phyloP scores from a whole-genome alignment of 2,113 vertebrate genomes.

The Antechinus stuartii region DNA sequence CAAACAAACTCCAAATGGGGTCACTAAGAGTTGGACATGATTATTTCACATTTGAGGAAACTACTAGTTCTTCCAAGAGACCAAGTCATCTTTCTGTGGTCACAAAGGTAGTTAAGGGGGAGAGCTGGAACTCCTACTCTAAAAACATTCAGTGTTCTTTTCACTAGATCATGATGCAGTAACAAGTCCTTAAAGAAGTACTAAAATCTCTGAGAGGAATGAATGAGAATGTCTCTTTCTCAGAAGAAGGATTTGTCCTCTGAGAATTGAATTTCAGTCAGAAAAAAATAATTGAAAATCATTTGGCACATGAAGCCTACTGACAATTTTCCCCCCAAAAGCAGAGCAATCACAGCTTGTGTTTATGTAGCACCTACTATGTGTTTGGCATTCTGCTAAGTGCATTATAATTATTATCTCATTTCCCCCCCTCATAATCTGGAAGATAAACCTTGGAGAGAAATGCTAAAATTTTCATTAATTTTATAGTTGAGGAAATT shows the following conservation, averaged over 20 bases:
- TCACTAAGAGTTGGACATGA: too few relatives aligned
- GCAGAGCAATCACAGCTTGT: background rate
- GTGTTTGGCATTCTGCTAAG: background rate
- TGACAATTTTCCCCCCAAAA: background rate
- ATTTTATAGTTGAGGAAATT: background rate
- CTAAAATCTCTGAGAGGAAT: background rate
- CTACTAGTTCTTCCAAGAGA: background rate
- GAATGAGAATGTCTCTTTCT: background rate
- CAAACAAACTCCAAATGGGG: too few relatives aligned
- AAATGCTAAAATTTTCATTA: background rate
- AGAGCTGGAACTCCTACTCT: background rate
- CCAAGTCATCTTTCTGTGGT: background rate
- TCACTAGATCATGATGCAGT: background rate
- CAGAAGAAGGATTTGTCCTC: background rate
- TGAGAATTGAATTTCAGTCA: background rate
- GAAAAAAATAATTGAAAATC: background rate
- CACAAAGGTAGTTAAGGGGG: background rate
- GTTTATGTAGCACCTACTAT: background rate
- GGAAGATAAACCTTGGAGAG: background rate
- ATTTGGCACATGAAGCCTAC: background rate
- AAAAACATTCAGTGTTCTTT: background rate
- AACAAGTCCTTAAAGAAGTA: background rate
- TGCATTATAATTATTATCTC: background rate
- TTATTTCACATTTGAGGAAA: background rate
- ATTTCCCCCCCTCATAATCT: background rate